These are phyloP conservation scores for Alosa alosa DNA, from an alignment of 2,113 vertebrate species.

Conservation along the genomic window DNA sequence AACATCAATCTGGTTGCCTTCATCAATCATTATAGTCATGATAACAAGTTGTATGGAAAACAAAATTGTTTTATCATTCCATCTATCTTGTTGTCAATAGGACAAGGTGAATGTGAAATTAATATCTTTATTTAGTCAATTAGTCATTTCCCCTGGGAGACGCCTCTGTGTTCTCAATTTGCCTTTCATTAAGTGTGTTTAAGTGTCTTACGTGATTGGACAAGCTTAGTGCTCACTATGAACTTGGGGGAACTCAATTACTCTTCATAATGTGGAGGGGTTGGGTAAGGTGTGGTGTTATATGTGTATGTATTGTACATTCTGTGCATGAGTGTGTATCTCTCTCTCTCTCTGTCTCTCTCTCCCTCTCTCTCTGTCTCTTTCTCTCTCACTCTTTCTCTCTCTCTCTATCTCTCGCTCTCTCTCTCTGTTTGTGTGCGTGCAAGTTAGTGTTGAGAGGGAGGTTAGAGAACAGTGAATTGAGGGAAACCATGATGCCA, in stretches of 20 bases:
- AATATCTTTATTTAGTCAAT: constrained; percentile 43
- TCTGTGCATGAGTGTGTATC: background rate
- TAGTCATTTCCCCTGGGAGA: constrained; percentile 28
- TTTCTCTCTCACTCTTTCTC: no score
- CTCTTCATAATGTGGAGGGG: background rate
- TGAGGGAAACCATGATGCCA: no score
- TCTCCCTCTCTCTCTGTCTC: no score
- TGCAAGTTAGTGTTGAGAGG: no score
- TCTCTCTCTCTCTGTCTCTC: no score
- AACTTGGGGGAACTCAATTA: background rate
- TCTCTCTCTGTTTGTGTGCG: no score
- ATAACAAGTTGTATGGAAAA: background rate
- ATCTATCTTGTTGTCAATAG: constrained; percentile 41
- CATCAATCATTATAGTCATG: background rate
- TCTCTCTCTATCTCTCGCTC: no score
- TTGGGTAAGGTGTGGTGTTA: background rate
- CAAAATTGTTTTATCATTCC: constrained; percentile 30
- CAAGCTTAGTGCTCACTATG: constrained; percentile 37
- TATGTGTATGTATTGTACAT: background rate
- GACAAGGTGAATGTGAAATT: constrained; percentile 30
- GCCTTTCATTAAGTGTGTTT: constrained; percentile 47
- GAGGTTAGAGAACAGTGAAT: no score
- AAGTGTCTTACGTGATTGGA: constrained; percentile 36
- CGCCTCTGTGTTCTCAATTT: constrained; percentile 37
- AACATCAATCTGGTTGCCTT: background rate